phyloP scores from a whole-genome alignment of 2,797 vertebrate genomes.

The Kryptolebias ocellatus region DNA sequence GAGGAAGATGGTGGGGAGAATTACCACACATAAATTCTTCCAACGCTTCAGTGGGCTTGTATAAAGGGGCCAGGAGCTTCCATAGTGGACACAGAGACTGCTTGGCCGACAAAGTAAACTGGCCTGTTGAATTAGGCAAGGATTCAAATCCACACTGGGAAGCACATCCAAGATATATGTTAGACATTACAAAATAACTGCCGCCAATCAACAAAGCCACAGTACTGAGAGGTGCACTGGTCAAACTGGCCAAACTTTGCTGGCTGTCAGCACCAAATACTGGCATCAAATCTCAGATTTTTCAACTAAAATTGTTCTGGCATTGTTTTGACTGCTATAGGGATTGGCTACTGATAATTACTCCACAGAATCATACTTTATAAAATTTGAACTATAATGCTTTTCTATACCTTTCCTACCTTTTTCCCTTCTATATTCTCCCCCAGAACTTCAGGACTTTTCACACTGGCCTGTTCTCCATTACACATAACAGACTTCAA shows the following conservation, averaged over 20 bases:
- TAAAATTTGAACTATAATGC: no score
- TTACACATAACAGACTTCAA: neutral
- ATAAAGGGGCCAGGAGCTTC: constrained; percentile 52
- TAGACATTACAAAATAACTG: constrained; percentile 23
- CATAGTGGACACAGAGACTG: constrained; percentile 57
- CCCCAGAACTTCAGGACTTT: neutral
- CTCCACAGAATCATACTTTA: no score
- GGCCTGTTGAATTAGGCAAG: constrained; percentile 64
- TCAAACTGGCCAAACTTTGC: no score
- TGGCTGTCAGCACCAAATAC: no score
- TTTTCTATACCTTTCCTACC: neutral
- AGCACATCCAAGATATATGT: constrained; percentile 32
- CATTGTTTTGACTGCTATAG: no score
- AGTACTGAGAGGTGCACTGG: neutral
- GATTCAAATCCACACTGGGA: constrained; percentile 31
- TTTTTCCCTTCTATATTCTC: neutral
- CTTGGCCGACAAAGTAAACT: constrained; percentile 55
- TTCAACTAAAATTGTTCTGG: no score
- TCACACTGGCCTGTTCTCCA: neutral
- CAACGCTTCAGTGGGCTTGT: constrained; percentile 51
- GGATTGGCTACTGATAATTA: no score
- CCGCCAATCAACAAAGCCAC: constrained; percentile 13
- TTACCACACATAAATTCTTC: constrained; percentile 66
- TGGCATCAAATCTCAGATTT: no score
- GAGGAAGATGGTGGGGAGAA: constrained; percentile 47